Conservation (phyloP, 1,140 invertebrate genomes). For the Amphibalanus amphitrite region DNA sequence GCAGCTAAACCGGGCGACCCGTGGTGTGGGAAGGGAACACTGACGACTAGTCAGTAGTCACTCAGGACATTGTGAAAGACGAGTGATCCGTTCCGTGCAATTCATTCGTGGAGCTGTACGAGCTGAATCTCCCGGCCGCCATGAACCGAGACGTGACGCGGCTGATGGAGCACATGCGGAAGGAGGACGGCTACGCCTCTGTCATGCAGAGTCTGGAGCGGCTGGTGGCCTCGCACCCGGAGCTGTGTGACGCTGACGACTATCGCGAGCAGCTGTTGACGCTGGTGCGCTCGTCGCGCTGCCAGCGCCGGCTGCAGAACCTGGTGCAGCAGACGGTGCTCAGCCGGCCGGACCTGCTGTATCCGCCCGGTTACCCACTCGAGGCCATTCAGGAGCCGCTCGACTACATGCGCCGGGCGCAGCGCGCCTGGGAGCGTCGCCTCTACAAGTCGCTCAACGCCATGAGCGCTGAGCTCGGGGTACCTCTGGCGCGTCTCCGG, state of each 20-base stretch:
- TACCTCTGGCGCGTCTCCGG: conserved; percentile 53
- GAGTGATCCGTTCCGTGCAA: no score
- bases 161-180: no score
- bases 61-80: no score
- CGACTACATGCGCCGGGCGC: conserved; percentile 56
- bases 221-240: conserved; percentile 67
- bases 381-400: conserved; percentile 28
- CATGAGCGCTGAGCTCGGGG: conserved; percentile 76
- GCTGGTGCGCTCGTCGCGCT: conserved; percentile 49
- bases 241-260: conserved; percentile 47
- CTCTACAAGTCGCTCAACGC: conserved; percentile 88
- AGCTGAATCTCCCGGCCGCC: no score
- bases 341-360: conserved; percentile 15
- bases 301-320: conserved; percentile 25
- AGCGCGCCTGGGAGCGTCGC: conserved; percentile 75
- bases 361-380: conserved; percentile 15
- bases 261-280: conserved; percentile 72
- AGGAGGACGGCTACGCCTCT: no score
- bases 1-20: no score
- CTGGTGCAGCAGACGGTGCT: conserved; percentile 19
- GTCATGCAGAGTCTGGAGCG: conserved; percentile 15
- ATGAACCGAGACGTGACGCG: no score
- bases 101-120: no score
- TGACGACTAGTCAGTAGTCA: no score
- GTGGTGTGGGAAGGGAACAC: no score